Conservation (phyloP, 37 sponge, comb jelly and placozoan genomes). For the Ianthella basta region DNA sequence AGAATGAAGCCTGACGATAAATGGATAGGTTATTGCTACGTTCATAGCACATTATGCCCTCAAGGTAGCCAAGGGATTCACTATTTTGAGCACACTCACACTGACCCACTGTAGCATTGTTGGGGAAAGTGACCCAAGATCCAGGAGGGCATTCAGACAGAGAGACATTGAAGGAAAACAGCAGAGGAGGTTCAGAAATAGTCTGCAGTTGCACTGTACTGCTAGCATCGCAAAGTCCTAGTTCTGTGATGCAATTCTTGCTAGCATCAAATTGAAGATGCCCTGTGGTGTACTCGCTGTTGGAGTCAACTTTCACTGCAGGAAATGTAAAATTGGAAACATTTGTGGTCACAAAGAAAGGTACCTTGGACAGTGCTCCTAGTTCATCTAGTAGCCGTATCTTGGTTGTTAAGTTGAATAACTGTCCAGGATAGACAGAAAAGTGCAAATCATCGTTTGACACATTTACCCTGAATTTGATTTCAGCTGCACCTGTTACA, state of each 20-base stretch:
- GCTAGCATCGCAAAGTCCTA: neutral
- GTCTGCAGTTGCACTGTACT: neutral
- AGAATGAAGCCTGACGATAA: no score
- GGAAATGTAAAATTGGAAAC: neutral
- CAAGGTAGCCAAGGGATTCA: neutral
- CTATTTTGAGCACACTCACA: neutral
- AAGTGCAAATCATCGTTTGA: no score
- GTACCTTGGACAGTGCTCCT: neutral
- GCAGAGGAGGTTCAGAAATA: neutral
- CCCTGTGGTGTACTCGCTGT: neutral
- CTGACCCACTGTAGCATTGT: neutral
- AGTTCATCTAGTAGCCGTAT: neutral
- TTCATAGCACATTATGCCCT: neutral
- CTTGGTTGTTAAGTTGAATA: neutral
- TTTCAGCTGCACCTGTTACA: no score
- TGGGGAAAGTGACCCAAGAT: neutral
- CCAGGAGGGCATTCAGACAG: conserved; percentile 8
- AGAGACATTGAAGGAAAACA: neutral
- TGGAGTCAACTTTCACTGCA: neutral
- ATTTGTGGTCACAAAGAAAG: neutral
- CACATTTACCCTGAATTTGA: no score
- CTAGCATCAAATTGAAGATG: neutral
- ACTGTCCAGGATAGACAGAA: neutral
- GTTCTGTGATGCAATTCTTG: no score
- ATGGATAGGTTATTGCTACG: no score